phyloP scores from a whole-genome alignment of 2,888 invertebrate species.

The Seira musarum region DNA sequence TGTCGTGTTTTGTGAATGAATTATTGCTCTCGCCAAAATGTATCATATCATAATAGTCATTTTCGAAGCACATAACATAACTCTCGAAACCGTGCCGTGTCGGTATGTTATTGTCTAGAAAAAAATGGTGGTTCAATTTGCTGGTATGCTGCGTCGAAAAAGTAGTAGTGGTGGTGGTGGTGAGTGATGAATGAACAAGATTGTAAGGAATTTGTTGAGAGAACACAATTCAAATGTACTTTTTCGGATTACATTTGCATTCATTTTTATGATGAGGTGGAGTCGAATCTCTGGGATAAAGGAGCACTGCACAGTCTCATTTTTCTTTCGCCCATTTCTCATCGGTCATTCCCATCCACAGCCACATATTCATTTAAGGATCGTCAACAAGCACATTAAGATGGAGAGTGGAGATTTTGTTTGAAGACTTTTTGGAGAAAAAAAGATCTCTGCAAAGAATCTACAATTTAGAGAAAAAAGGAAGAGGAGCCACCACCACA shows the following conservation, averaged over 20 bases:
- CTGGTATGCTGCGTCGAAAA: too few relatives aligned
- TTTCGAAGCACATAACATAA: too few relatives aligned
- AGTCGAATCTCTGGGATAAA: not conserved
- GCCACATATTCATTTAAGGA: not conserved
- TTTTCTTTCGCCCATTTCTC: constrained; percentile 40
- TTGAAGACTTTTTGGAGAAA: not conserved
- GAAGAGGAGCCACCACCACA: constrained; percentile 2
- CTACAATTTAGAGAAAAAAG: constrained; percentile 32
- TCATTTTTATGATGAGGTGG: constrained; percentile 34
- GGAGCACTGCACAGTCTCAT: not conserved
- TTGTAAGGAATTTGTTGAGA: constrained; percentile 37
- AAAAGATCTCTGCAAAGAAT: not conserved
- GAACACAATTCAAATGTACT: too few relatives aligned
- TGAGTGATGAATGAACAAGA: constrained; percentile 53
- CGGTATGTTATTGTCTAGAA: not conserved
- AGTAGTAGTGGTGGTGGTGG: too few relatives aligned
- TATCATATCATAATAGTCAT: too few relatives aligned
- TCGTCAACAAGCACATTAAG: not conserved
- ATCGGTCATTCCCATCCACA: constrained; percentile 55
- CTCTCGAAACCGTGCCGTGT: too few relatives aligned
- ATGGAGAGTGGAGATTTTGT: not conserved
- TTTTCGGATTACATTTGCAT: constrained; percentile 48
- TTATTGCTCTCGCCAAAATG: too few relatives aligned
- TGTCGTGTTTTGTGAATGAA: constrained; percentile 45
- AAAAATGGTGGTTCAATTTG: constrained; percentile 9